Evolutionary conservation across 2,113 vertebrate genomes (phyloP).

Genomic region (Cyphomyrus plagiostoma): DNA sequence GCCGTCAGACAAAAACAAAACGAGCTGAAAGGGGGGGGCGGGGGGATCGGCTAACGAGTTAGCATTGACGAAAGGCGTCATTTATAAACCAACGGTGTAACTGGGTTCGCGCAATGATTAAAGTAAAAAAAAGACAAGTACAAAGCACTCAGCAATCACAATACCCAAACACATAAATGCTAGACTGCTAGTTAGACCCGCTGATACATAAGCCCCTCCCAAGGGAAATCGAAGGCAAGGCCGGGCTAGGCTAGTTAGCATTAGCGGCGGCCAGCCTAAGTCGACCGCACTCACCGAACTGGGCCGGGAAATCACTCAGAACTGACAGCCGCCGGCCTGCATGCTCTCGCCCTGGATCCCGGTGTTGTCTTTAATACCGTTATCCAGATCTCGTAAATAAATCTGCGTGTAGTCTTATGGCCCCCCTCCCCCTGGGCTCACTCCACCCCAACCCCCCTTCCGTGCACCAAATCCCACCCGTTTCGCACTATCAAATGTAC

Average conservation of each 20-base stretch:
- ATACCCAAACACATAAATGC: neutral
- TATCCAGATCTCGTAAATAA: neutral
- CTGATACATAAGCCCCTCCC: neutral
- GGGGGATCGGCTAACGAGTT: neutral
- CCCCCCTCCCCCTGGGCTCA: conserved; percentile 37
- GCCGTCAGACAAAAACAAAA: conserved; percentile 4
- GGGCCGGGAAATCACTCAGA: neutral
- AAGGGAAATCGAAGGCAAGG: neutral
- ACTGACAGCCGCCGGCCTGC: neutral
- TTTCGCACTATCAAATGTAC: conserved; percentile 32
- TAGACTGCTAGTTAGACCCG: neutral
- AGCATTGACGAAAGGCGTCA: neutral
- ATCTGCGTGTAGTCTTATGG: conserved; percentile 33
- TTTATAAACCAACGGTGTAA: neutral
- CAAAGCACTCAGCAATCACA: neutral
- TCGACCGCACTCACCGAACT: neutral
- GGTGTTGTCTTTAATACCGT: neutral
- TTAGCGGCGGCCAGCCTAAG: neutral
- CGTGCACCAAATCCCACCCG: conserved; percentile 47
- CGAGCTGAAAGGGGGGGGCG: neutral
- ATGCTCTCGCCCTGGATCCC: neutral
- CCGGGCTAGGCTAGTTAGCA: neutral
- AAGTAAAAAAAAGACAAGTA: neutral
- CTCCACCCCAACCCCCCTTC: conserved; percentile 58
- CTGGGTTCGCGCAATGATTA: neutral